phyloP scores from a whole-genome alignment of 37 sponge, comb jelly and placozoan genomes.

The Cliona cf. orientalis region DNA sequence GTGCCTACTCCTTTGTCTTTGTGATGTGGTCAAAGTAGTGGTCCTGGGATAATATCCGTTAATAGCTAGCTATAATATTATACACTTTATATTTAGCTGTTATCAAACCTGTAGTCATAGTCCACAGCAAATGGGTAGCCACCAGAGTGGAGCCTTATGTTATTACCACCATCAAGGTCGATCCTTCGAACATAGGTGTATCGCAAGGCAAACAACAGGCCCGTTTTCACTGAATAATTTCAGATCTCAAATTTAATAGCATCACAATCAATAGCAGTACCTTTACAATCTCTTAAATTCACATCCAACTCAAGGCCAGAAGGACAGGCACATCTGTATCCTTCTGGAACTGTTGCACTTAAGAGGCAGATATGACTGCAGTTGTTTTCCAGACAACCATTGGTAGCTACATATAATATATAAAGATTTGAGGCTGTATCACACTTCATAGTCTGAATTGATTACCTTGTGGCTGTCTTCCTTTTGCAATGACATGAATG shows the following conservation, averaged over 20 bases:
- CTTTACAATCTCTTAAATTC: background rate
- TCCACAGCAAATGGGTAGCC: background rate
- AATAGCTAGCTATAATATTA: too few species aligned
- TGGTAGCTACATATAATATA: slow-evolving; percentile 2
- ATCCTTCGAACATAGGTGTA: background rate
- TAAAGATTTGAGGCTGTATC: background rate
- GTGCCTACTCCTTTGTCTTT: too few species aligned
- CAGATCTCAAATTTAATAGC: too few species aligned
- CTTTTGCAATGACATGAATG: background rate
- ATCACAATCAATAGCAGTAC: slow-evolving; percentile 9
- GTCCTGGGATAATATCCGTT: too few species aligned
- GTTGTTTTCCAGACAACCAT: slow-evolving; percentile 5
- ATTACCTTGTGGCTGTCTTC: background rate
- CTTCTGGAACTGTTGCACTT: background rate
- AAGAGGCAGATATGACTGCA: slow-evolving; percentile 75
- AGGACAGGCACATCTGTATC: slow-evolving; percentile 55
- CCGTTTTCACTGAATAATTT: too few species aligned
- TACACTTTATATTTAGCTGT: too few species aligned
- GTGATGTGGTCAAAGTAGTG: too few species aligned
- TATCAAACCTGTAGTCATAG: background rate
- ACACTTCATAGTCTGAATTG: background rate
- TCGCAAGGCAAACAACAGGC: too few species aligned
- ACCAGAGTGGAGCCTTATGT: background rate
- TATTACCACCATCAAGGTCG: background rate
- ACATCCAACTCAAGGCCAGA: slow-evolving; percentile 3